Evolutionary conservation across 2,888 invertebrate species (phyloP).

Genomic region (Myathropa florea): DNA sequence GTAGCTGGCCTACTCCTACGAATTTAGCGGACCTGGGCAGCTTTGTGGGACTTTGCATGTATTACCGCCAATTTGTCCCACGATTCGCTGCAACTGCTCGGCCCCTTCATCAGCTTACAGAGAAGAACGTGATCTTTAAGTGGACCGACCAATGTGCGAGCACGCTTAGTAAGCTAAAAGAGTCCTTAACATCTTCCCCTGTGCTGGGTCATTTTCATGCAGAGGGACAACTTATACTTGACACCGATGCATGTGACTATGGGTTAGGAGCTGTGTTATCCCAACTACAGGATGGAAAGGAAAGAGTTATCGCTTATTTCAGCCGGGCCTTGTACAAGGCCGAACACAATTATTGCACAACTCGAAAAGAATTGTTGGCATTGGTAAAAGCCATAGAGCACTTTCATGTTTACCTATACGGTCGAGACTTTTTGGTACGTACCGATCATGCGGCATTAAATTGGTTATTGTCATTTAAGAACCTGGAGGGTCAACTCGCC

Average conservation of each 20-base stretch:
- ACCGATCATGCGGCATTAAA: constrained; percentile 25
- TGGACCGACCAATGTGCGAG: not conserved
- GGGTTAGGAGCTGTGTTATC: constrained; percentile 19
- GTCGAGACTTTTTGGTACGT: constrained; percentile 13
- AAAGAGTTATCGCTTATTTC: constrained; percentile 45
- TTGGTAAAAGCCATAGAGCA: constrained; percentile 9
- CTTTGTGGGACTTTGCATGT: constrained; percentile 30
- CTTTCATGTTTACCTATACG: constrained; percentile 15
- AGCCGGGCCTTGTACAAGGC: constrained; percentile 4
- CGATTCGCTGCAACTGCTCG: constrained; percentile 18
- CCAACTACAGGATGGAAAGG: constrained; percentile 36
- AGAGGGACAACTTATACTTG: not conserved
- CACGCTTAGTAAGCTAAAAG: not conserved
- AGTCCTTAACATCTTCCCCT: constrained; percentile 3
- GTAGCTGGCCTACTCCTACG: constrained; percentile 1
- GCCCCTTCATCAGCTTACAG: constrained; percentile 18
- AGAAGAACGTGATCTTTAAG: constrained; percentile 11
- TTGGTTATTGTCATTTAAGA: constrained; percentile 11
- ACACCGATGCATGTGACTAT: constrained; percentile 25
- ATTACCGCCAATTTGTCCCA: constrained; percentile 29
- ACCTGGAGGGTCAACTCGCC: constrained; percentile 13
- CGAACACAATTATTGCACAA: constrained; percentile 8
- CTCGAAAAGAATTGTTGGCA: constrained; percentile 5
- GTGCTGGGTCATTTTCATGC: constrained; percentile 3
- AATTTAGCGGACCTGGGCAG: constrained; percentile 13